Evolutionary conservation across 2,113 vertebrate genomes (phyloP), one percentile per base, ranked within the genome.

Genomic region (Camelus dromedarius): DNA sequence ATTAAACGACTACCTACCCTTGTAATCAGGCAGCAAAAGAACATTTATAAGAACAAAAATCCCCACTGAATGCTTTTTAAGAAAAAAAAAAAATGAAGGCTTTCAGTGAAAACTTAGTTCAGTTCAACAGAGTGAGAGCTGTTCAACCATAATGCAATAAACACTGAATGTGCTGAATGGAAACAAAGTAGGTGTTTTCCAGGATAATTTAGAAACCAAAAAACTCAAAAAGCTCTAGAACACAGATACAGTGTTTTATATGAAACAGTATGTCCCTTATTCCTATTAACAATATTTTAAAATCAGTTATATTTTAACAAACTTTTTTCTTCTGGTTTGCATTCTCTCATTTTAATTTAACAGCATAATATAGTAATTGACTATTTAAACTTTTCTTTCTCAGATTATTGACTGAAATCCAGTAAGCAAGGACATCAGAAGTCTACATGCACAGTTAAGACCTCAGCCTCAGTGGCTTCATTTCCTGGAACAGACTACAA

Each of bases 251-350:
- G 42, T 35, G 35, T 81, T 75, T 92, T 42, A 67, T 73, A 60
- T 35, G 62, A 66, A 82, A 58, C 6, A 72, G 22, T 35, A 3
- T n/a, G 9, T 54, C 30, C 46, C 30, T 87, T 70, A 84, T 72
- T n/a, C 24, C n/a, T 46, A 79, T 46, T 54, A 88, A 14, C 52
- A 88, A 87, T 62, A 93, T 48, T 90, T 93, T 73, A 56, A 85
- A 70, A 87, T n/a, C 58, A 20, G 14, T 52, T 82, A 56, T 28
- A 35, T 67, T 64, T 95, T 91, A 26, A 67, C 11, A 75, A 5
- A 66, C 35, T 26, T 81, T 90, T 76, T 80, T 48, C 54, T 83
- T 80, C 30, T 58, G 4, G 14, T 80, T 83, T 67, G 28, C 42
- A 87, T 80, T 73, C 52, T 62, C 6, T 70, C 66, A 75, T 82